Conservation (phyloP, 2,113 vertebrate genomes). For the Periophthalmus modestus region DNA sequence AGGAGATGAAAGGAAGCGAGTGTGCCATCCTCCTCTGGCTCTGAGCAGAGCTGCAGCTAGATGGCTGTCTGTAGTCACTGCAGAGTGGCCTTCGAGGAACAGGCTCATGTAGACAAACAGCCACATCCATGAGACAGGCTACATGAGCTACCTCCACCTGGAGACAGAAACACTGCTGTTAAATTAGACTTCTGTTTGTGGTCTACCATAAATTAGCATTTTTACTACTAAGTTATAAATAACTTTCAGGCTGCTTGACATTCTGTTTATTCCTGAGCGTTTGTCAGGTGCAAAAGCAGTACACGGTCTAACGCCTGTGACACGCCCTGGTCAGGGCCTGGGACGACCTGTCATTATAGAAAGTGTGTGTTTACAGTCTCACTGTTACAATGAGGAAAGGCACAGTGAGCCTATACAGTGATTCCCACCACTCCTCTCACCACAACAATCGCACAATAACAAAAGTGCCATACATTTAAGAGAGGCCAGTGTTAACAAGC, state of each 20-base stretch:
- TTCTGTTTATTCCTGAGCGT: neutral
- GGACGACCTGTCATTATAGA: slow-evolving; percentile 65
- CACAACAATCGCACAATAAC: neutral
- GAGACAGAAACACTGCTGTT: neutral
- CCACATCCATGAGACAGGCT: slow-evolving; percentile 7
- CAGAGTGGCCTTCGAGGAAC: slow-evolving; percentile 63
- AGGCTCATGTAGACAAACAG: slow-evolving; percentile 40
- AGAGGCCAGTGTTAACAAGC: slow-evolving; percentile 2
- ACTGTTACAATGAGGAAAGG: slow-evolving; percentile 52
- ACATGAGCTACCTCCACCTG: neutral
- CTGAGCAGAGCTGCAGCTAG: slow-evolving; percentile 72
- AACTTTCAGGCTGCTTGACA: neutral
- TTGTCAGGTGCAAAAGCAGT: slow-evolving; percentile 19
- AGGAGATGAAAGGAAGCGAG: slow-evolving; percentile 27
- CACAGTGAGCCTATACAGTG: slow-evolving; percentile 9
- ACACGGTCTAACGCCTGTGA: slow-evolving; percentile 53
- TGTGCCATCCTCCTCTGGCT: slow-evolving; percentile 24
- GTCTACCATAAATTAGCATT: neutral
- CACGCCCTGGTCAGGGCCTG: slow-evolving; percentile 53
- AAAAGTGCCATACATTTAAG: neutral
- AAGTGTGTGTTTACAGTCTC: slow-evolving; percentile 63
- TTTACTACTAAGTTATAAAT: neutral
- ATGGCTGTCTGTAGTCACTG: slow-evolving; percentile 77
- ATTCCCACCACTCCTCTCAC: slow-evolving; percentile 28
- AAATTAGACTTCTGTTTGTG: neutral